Conservation (phyloP, 2,888 invertebrate species). For the Orthosia gothica region DNA sequence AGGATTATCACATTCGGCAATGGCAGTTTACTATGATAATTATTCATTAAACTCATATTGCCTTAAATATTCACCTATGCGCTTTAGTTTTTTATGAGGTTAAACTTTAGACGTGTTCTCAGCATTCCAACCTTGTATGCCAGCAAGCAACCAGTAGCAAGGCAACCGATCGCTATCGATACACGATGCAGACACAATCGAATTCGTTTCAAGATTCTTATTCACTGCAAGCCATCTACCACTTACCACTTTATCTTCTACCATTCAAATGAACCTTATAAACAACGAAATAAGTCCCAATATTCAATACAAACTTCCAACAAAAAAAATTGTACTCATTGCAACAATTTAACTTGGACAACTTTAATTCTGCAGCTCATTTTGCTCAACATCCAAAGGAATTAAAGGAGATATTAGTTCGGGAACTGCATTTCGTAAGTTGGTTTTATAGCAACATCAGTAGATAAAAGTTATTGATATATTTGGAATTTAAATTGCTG, state of each 20-base stretch:
- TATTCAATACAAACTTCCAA: conserved; percentile 43
- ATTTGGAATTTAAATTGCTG: conserved; percentile 78
- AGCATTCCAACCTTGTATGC: conserved; percentile 6
- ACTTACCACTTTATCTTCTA: conserved; percentile 70
- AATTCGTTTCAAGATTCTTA: conserved; percentile 68
- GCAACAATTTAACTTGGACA: conserved; percentile 80
- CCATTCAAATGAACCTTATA: conserved; percentile 62
- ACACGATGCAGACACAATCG: conserved; percentile 56
- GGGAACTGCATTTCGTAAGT: conserved; percentile 49
- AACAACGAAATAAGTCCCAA: conserved; percentile 48
- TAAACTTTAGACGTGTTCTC: background rate
- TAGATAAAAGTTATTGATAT: conserved; percentile 78
- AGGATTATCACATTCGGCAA: background rate
- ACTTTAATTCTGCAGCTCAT: conserved; percentile 60
- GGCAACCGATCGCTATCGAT: conserved; percentile 43
- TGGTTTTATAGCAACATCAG: conserved; percentile 65
- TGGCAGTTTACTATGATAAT: background rate
- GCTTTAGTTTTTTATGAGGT: background rate
- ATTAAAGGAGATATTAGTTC: conserved; percentile 59
- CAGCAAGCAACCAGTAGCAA: conserved; percentile 47
- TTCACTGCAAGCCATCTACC: conserved; percentile 66
- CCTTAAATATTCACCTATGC: background rate
- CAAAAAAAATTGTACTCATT: conserved; percentile 68
- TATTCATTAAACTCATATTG: background rate
- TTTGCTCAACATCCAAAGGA: conserved; percentile 25